A percentile compares a stretch with the other conserved stretches of the same genome.
phyloP scores from a whole-genome alignment of 2,797 vertebrate species.

The Onychomys torridus region DNA sequence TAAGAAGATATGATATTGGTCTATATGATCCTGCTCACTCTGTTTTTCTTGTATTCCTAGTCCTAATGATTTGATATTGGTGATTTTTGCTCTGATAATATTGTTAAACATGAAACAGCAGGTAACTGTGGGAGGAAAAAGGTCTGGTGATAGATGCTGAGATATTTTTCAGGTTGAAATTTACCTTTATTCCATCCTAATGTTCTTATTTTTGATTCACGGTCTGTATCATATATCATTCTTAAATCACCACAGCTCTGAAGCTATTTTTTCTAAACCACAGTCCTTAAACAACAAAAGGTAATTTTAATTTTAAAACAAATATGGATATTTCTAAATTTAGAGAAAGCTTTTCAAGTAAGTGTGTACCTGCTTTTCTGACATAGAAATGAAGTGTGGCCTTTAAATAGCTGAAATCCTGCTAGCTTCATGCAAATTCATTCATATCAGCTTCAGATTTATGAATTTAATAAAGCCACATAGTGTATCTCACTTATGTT shows the following conservation, averaged over 20 bases:
- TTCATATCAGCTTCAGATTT: conserved; percentile 71
- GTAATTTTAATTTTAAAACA: conserved; percentile 35
- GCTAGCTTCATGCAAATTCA: conserved; percentile 56
- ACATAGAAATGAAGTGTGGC: conserved; percentile 45
- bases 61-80: conserved; percentile 8
- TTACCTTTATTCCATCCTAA: conserved; percentile 39
- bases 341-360: conserved; percentile 60
- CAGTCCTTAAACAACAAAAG: background rate
- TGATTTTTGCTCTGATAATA: conserved; percentile 38
- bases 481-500: conserved; percentile 55
- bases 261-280: conserved; percentile 11
- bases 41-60: background rate
- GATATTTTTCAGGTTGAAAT: background rate
- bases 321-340: conserved; percentile 60
- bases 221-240: background rate
- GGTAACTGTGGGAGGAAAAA: background rate
- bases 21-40: conserved; percentile 26
- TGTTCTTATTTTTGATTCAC: conserved; percentile 6
- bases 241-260: conserved; percentile 44
- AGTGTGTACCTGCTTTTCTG: conserved; percentile 16
- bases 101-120: conserved; percentile 1
- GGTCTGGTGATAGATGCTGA: background rate
- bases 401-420: conserved; percentile 46
- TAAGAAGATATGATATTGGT: conserved; percentile 17
- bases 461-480: conserved; percentile 69